Evolutionary conservation across 2,797 vertebrate species (phyloP), one percentile per base, ranked within the genome.

Genomic region (Amblyopsis hoosieri): DNA sequence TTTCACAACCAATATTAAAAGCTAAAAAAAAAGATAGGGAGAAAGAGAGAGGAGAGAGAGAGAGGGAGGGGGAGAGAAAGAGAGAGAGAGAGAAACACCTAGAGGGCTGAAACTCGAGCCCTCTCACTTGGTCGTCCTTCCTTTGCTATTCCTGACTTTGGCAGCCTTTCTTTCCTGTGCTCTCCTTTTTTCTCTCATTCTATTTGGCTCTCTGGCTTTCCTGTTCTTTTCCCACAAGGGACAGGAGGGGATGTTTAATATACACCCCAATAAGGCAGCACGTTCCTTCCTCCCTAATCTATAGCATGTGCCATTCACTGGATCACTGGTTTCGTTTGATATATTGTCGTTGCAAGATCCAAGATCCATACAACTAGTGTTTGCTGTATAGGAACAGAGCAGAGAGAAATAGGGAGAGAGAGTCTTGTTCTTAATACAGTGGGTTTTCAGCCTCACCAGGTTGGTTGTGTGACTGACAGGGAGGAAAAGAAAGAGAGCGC

Each of bases 301-400:
- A 92, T 93, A 95, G 94, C 95, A 96, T 96, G 94, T 96, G 94
- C 90, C 91, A 93, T 83, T 74, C 74, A 91, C 87, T 90, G 74
- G 49, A 54, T 75, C 63, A 84, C 79, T 87, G 52, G 8, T 54
- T 79, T 68, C n/a, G 46, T 71, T 76, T 53, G 52, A 9, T 47
- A 11, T 48, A 37, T 50, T 17, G 56, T 31, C 6, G 23, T 58
- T 46, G 62, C 55, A 72, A 3, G 14, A 67, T 11, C 64, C 55
- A 72, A 3, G 14, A 67, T 11, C 53, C 12, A 47, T 46, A 29
- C 64, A 53, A 13, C 46, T 62, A 67, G 13, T 45, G 37, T 45
- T 57, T 4, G 8, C 23, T 12, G 11, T 11, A 12, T 11, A 1
- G 17, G 49, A 62, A 12, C 29, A 13, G 13, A 10, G 11, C 3